Percentiles rank a stretch among this genome's conserved stretches.
phyloP scores from a whole-genome alignment of 2,113 vertebrate genomes.

The Larimichthys crocea region DNA sequence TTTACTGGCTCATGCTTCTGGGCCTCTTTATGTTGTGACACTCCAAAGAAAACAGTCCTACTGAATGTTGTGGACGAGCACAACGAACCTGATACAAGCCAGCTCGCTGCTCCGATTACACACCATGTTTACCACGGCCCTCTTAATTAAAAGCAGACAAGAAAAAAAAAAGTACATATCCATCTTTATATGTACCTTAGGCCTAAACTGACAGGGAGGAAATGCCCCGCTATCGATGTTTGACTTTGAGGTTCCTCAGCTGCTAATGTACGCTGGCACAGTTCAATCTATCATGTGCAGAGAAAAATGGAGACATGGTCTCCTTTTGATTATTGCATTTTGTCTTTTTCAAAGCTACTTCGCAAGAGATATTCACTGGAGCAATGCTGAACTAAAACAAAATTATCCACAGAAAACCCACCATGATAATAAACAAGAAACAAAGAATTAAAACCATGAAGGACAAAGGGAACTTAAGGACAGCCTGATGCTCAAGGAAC shows the following conservation, averaged over 20 bases:
- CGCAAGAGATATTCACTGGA: constrained; percentile 6
- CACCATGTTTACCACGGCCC: constrained; percentile 60
- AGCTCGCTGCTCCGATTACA: constrained; percentile 69
- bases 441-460: background rate
- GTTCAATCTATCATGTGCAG: constrained; percentile 33
- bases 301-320: constrained; percentile 40
- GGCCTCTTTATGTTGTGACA: constrained; percentile 71
- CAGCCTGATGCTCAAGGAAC: background rate
- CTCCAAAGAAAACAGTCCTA: constrained; percentile 80
- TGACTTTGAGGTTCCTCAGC: constrained; percentile 50
- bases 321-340: constrained; percentile 29
- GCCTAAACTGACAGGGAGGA: constrained; percentile 58
- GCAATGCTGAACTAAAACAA: constrained; percentile 38
- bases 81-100: constrained; percentile 67
- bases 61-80: constrained; percentile 69
- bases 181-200: constrained; percentile 66
- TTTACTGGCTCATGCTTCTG: constrained; percentile 61
- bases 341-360: constrained; percentile 19
- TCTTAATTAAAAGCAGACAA: constrained; percentile 73
- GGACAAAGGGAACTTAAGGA: constrained; percentile 38
- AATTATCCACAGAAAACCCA: constrained; percentile 38
- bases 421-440: constrained; percentile 16
- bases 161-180: constrained; percentile 54
- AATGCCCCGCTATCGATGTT: constrained; percentile 49
- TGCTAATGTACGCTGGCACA: background rate